A percentile compares a stretch with the other conserved stretches of the same genome.
Conservation (phyloP, 2,888 invertebrate species). For the Parascotia fuliginaria region DNA sequence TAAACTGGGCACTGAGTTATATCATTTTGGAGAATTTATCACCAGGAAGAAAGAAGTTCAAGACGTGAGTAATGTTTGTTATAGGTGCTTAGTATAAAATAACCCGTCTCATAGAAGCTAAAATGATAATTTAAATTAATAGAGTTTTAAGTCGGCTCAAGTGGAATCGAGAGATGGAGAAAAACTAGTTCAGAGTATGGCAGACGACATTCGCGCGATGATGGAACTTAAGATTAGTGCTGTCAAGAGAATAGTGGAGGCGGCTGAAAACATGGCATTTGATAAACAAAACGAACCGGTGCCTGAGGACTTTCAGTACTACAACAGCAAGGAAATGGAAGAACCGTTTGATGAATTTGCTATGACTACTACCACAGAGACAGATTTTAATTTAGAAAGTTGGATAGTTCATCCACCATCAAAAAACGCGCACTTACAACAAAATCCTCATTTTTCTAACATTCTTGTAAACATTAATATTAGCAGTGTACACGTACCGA, state of each 20-base stretch:
- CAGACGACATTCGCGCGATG: constrained; percentile 94
- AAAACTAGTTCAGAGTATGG: constrained; percentile 92
- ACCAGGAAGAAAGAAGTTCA: constrained; percentile 92
- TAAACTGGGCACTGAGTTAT: constrained; percentile 92
- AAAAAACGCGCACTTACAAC: constrained; percentile 87
- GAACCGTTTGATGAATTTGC: constrained; percentile 82
- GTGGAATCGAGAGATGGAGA: constrained; percentile 91
- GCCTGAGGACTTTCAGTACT: constrained; percentile 88
- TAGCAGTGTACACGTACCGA: constrained; percentile 97
- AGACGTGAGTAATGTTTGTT: constrained; percentile 83
- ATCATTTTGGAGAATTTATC: constrained; percentile 92
- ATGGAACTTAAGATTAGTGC: constrained; percentile 95
- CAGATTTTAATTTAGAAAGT: constrained; percentile 79
- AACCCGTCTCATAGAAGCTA: background rate
- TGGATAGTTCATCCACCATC: constrained; percentile 84
- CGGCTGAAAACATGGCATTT: constrained; percentile 93
- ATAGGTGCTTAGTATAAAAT: background rate
- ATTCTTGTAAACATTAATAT: constrained; percentile 91
- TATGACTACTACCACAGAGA: constrained; percentile 83
- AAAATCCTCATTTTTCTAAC: constrained; percentile 92
- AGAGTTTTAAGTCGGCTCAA: constrained; percentile 93
- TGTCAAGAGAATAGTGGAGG: constrained; percentile 94
- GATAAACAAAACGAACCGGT: constrained; percentile 82
- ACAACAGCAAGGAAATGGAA: constrained; percentile 89
- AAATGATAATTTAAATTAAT: constrained; percentile 43